phyloP scores from a whole-genome alignment of 2,113 vertebrate species.

The Nothoprocta perdicaria region DNA sequence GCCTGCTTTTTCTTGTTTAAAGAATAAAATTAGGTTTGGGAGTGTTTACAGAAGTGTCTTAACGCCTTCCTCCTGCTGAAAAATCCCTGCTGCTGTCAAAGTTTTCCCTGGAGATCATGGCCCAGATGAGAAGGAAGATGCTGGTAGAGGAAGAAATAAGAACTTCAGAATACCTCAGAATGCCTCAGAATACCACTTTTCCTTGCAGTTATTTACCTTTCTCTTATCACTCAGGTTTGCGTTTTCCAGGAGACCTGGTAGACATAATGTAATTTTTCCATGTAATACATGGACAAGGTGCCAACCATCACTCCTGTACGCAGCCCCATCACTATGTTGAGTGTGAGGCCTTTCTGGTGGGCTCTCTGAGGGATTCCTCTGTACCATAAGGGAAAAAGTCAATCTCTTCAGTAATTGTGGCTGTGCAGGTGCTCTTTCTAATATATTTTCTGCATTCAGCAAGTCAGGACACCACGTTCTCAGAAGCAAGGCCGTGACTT shows the following conservation, averaged over 20 bases:
- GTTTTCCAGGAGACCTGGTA: background rate
- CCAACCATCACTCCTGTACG: background rate
- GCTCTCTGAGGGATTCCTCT: background rate
- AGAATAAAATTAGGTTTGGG: background rate
- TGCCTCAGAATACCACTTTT: background rate
- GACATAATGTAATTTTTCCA: background rate
- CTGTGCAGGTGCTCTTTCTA: background rate
- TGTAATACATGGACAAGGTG: background rate
- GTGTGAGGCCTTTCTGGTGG: background rate
- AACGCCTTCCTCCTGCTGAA: background rate
- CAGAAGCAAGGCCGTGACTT: background rate
- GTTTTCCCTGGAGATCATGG: background rate
- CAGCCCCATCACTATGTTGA: background rate
- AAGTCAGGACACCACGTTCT: background rate
- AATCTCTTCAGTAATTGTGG: background rate
- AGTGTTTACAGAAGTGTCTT: background rate
- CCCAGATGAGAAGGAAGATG: background rate
- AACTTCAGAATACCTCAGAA: background rate
- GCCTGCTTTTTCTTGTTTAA: background rate
- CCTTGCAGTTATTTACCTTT: background rate
- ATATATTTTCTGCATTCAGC: background rate
- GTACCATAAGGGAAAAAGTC: background rate
- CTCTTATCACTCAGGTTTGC: background rate
- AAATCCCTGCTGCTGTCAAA: background rate
- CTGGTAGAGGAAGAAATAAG: background rate